A percentile compares a stretch with the other conserved stretches of the same genome.
Evolutionary conservation across 1,140 invertebrate genomes (phyloP).

Genomic region (Leptinotarsa lineolata): DNA sequence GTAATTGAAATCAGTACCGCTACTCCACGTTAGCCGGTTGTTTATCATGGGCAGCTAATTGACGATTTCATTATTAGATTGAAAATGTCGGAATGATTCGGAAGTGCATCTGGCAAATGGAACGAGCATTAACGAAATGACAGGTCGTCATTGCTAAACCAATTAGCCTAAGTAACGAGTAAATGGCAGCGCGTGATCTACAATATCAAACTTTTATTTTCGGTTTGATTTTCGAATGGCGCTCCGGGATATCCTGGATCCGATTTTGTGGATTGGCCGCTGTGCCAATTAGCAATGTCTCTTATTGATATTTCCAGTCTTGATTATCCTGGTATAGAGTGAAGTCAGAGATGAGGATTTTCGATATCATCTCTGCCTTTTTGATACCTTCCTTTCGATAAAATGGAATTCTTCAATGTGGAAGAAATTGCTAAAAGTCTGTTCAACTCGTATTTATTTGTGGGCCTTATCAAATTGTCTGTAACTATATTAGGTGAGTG

Average conservation of each 20-base stretch:
- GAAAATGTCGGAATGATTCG: constrained; percentile 41
- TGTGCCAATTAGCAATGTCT: background rate
- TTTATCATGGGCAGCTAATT: constrained; percentile 44
- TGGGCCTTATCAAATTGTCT: too few relatives aligned
- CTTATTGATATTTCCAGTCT: background rate
- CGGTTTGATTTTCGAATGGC: constrained; percentile 17
- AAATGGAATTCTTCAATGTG: too few relatives aligned
- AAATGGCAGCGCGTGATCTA: constrained; percentile 20
- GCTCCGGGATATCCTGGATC: constrained; percentile 5
- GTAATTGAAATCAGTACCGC: constrained; percentile 41
- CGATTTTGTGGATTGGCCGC: background rate
- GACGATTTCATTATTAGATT: constrained; percentile 48
- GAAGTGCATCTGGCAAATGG: constrained; percentile 46
- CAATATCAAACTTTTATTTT: constrained; percentile 23
- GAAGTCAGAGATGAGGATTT: too few relatives aligned
- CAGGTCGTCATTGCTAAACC: constrained; percentile 40
- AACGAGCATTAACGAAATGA: constrained; percentile 44
- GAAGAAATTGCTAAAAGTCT: too few relatives aligned
- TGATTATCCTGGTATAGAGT: too few relatives aligned
- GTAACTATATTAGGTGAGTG: too few relatives aligned
- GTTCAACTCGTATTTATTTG: too few relatives aligned
- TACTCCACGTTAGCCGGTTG: constrained; percentile 35
- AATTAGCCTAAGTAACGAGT: constrained; percentile 45
- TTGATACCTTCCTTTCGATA: too few relatives aligned
- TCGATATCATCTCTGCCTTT: too few relatives aligned